These are phyloP conservation scores for Syritta pipiens DNA, from an alignment of 2,888 invertebrate genomes.

Conservation along the genomic window DNA sequence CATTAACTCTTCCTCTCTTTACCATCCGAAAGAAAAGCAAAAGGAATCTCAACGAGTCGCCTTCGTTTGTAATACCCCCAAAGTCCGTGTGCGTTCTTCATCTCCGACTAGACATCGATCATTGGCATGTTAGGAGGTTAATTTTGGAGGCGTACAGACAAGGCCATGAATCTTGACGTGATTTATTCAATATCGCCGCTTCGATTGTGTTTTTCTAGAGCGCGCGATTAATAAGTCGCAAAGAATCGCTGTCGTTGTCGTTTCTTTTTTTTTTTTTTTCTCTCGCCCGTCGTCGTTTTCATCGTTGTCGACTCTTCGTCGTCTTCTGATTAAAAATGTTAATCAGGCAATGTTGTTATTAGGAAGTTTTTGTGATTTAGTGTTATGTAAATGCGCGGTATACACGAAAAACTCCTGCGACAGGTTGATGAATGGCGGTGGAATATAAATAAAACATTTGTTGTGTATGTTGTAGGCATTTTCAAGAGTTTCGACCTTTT, in stretches of 20 bases:
- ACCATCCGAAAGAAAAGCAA: conserved; percentile 3
- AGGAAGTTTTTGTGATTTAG: conserved; percentile 52
- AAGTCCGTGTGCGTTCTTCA: too few species aligned
- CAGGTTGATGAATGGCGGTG: conserved; percentile 56
- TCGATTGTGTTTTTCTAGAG: conserved; percentile 59
- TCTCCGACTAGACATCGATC: conserved; percentile 56
- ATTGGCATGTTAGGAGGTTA: conserved; percentile 54
- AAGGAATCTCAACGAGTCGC: background rate
- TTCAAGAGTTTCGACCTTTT: too few species aligned
- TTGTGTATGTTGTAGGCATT: conserved; percentile 13
- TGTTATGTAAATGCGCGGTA: conserved; percentile 58
- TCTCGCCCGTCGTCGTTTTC: background rate
- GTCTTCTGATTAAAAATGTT: conserved; percentile 66
- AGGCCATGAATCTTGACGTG: conserved; percentile 53
- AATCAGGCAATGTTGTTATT: conserved; percentile 38
- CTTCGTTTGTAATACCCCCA: too few species aligned
- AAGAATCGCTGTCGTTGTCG: conserved; percentile 20
- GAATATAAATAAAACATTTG: conserved; percentile 49
- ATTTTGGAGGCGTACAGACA: conserved; percentile 47
- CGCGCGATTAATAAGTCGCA: conserved; percentile 55
- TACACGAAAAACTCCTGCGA: conserved; percentile 29
- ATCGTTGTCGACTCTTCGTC: background rate
- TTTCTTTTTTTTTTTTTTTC: background rate
- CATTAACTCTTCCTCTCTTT: conserved; percentile 55
- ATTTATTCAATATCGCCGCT: conserved; percentile 56